Evolutionary conservation across 2,797 vertebrate genomes (phyloP).

Genomic region (Fratercula arctica): DNA sequence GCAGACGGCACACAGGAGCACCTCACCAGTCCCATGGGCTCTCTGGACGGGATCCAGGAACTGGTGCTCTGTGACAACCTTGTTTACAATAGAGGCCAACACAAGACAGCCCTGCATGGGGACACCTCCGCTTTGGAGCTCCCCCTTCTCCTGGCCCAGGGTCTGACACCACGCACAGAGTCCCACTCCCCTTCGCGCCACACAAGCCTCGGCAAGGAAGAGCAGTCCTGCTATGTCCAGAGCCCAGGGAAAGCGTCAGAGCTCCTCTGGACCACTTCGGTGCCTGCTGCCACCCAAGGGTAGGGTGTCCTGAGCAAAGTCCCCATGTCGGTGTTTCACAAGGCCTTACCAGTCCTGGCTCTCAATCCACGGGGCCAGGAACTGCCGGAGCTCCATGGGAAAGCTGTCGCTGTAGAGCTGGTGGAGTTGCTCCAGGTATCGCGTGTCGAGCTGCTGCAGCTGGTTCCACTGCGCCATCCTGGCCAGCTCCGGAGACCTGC

Average conservation of each 20-base stretch:
- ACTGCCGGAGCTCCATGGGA: constrained; percentile 97
- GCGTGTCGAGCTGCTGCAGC: constrained; percentile 96
- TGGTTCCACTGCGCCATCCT: constrained; percentile 99
- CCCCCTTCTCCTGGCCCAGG: rapidly evolving
- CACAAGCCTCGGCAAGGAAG: not conserved
- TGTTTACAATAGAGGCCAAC: rapidly evolving
- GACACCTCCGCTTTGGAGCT: not conserved
- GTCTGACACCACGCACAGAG: not conserved
- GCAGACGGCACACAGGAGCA: not conserved
- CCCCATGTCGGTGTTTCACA: rapidly evolving
- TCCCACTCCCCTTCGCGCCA: rapidly evolving
- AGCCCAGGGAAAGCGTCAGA: not conserved
- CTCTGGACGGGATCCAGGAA: not conserved
- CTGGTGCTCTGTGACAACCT: not conserved
- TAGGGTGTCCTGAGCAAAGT: rapidly evolving
- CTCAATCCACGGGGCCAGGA: constrained; percentile 97
- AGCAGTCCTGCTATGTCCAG: too few species aligned
- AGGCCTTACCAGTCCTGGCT: constrained; percentile 93
- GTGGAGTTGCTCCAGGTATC: constrained; percentile 97
- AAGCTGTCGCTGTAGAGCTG: constrained; percentile 99
- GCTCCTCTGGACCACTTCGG: not conserved
- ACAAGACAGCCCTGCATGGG: not conserved
- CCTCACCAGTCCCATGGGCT: not conserved
- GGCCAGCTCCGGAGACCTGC: constrained; percentile 52
- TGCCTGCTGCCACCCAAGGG: rapidly evolving